Base-by-base conservation (phyloP, 2,888 invertebrate species). In the Allolobophora icterica region DNA sequence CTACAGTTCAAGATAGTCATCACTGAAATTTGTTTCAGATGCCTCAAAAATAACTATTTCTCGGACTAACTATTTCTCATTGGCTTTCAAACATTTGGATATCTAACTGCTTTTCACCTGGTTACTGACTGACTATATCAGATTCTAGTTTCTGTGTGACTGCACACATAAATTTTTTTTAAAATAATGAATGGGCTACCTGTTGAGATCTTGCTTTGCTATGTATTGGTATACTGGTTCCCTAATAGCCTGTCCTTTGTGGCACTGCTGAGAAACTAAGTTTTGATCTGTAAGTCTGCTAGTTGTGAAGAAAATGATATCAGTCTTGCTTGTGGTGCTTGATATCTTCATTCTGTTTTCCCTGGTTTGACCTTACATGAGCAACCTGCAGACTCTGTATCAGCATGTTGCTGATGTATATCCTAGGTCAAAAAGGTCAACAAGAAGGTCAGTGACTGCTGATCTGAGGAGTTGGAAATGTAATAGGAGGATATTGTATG, bases 341-440 rank as follows among this genome's bases (percentile, higher is more conserved):
- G 52, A 52, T 17, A n/a, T n/a, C 30, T 71, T 71, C 30, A n/a
- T 71, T n/a, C 71, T n/a, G 30, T 71, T 8, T n/a, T 71, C 17
- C n/a, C n/a, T n/a, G n/a, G n/a, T n/a, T n/a, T n/a, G n/a, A n/a
- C n/a, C n/a, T 30, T n/a, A n/a, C 71, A 71, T 71, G 71, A n/a
- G 71, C 71, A 71, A 11, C 11, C n/a, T n/a, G n/a, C n/a, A 71
- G 8, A 30, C 71, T 0, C 17, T n/a, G 30, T n/a, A 17, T 71
- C 71, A 71, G 71, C 30, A 71, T 71, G 71, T 71, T 71, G 71
- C 30, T n/a, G 71, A 71, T 71, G 30, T 30, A 30, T n/a, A n/a
- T 71, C 71, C n/a, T 71, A 71, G n/a, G 71, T 71, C 71, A 71
- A 15, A 52, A n/a, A 71, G 71, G 71, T 71, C 71, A 71, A n/a